Conservation (phyloP, 2,888 invertebrate genomes). For the Melanostoma scalare region DNA sequence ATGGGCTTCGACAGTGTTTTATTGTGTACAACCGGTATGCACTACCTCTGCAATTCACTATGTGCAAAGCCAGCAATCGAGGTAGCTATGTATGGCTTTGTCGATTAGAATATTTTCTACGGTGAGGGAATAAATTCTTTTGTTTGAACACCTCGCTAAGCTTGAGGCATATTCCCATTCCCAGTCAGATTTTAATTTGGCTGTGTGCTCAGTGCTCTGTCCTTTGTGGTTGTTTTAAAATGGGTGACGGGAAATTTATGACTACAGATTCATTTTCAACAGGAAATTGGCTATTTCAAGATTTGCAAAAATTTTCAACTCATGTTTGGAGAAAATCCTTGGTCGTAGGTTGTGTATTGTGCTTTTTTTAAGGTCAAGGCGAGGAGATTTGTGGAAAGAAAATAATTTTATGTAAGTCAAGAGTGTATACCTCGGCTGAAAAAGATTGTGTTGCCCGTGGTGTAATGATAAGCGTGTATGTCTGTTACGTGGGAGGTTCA, state of each 20-base stretch:
- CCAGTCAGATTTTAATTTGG: slow-evolving; percentile 16
- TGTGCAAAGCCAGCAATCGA: background rate
- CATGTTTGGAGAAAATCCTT: too few relatives aligned
- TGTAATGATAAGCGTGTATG: too few relatives aligned
- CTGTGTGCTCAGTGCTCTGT: background rate
- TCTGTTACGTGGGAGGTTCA: too few relatives aligned
- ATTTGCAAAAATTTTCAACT: background rate
- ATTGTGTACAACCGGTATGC: background rate
- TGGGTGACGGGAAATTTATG: slow-evolving; percentile 31
- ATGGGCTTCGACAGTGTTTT: background rate
- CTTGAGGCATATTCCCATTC: background rate
- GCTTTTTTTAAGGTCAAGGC: too few relatives aligned
- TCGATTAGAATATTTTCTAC: background rate
- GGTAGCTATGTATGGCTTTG: background rate
- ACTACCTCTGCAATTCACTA: background rate
- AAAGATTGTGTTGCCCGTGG: too few relatives aligned
- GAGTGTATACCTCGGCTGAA: too few relatives aligned
- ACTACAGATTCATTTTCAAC: slow-evolving; percentile 31
- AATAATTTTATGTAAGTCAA: too few relatives aligned
- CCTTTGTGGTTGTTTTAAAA: background rate
- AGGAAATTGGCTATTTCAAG: slow-evolving; percentile 37
- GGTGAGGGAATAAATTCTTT: too few relatives aligned
- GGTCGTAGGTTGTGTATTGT: too few relatives aligned
- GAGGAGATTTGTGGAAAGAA: too few relatives aligned
- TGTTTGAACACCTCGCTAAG: too few relatives aligned